Evolutionary conservation across 2,797 vertebrate genomes (phyloP), one percentile per base, ranked within the genome.

Genomic region (Tamandua tetradactyla): DNA sequence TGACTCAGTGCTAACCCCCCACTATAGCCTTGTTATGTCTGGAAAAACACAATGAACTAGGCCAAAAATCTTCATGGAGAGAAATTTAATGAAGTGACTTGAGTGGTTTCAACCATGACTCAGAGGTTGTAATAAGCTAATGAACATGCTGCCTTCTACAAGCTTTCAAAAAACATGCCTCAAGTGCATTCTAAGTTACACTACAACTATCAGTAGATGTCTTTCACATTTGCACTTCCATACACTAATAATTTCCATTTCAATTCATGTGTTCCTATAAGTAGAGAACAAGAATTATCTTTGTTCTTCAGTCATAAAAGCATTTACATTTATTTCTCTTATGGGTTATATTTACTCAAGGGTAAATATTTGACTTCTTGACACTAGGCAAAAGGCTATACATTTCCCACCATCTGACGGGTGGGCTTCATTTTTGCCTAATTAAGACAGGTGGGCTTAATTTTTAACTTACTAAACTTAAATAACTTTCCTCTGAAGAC

Each of bases 1-100:
- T 94, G 96, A 94, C 84, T 95, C 76, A 71, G 1, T 84, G 62
- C 81, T 49, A n/a, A 86, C 7, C 59, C 18, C 42, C 87, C 52
- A 52, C 30, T 57, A 90, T 17, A 96, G 37, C 81, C 25, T n/a
- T 84, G 47, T 93, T 94, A 84, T 79, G 12, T 83, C 81, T 93
- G 78, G 61, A 95, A n/a, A 97, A 96, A 93, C 8, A 79, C 55
- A 95, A 90, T 25, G n/a, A 84, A 68, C 66, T 72, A 23, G 2
- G 0, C 47, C 92, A 87, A 94, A 47, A 80, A 2, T 78, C 92
- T 84, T 49, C 40, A 0, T 55, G 32, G 49, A 95, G 40, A 89
- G 76, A 87, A 96, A 95, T 55, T 94, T 95, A 96, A 96, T 91
- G 78, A 96, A 93, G 90, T 89, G 86, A 68, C 30, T 66, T 76